phyloP scores from a whole-genome alignment of 2,113 vertebrate species.

The Gambusia affinis region DNA sequence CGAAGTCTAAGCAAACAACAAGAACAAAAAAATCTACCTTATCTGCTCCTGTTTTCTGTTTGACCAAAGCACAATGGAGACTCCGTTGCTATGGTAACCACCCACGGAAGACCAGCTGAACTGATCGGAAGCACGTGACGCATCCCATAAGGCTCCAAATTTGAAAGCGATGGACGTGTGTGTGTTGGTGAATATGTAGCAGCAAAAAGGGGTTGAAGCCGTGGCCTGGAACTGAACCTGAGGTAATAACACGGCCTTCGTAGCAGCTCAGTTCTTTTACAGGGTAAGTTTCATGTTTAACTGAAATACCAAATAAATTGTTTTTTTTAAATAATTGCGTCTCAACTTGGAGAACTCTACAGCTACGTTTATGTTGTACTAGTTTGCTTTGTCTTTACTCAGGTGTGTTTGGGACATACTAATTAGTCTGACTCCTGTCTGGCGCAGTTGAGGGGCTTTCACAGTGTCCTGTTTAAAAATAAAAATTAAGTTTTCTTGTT shows the following conservation, averaged over 20 bases:
- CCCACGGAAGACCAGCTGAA: not conserved
- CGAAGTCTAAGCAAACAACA: not conserved
- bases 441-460: not conserved
- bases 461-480: no score
- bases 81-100: slow-evolving; percentile 53
- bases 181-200: slow-evolving; percentile 9
- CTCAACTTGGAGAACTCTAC: no score
- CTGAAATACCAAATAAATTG: no score
- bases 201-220: not conserved
- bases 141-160: slow-evolving; percentile 61
- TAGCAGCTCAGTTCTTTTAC: not conserved
- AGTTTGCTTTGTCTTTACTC: not conserved
- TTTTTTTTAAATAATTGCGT: no score
- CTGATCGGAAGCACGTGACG: slow-evolving; percentile 56
- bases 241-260: not conserved
- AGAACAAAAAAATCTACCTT: not conserved
- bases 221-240: not conserved
- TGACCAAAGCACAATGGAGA: not conserved
- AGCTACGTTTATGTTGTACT: no score
- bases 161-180: slow-evolving; percentile 54
- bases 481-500: not conserved
- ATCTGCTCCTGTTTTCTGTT: slow-evolving; percentile 36
- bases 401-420: not conserved
- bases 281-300: slow-evolving; percentile 6
- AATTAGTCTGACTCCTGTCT: not conserved